phyloP scores from a whole-genome alignment of 2,113 vertebrate species.

The Ptilonorhynchus violaceus region DNA sequence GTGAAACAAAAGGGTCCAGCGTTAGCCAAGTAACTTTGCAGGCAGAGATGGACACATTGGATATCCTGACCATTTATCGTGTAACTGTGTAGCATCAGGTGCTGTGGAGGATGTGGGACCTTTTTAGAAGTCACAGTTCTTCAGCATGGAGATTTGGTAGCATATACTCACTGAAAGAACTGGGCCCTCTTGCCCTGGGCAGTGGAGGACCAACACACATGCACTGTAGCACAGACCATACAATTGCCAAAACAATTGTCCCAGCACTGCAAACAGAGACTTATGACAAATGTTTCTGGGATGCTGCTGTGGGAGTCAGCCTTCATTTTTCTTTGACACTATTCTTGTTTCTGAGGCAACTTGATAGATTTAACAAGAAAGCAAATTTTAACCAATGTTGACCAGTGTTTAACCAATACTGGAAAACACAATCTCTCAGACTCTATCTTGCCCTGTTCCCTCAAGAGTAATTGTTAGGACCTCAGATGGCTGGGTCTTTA shows the following conservation, averaged over 20 bases:
- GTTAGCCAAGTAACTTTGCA: background rate
- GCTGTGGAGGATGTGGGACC: background rate
- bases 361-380: background rate
- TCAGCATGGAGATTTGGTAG: background rate
- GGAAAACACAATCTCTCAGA: background rate
- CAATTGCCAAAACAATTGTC: background rate
- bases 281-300: background rate
- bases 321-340: background rate
- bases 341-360: background rate
- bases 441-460: background rate
- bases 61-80: background rate
- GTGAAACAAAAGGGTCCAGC: background rate
- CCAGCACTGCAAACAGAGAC: background rate
- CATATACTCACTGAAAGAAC: background rate
- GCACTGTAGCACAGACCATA: background rate
- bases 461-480: background rate
- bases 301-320: background rate
- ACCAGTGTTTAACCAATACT: background rate
- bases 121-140: background rate
- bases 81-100: background rate
- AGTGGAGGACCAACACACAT: no score
- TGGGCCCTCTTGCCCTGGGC: background rate
- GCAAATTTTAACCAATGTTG: background rate
- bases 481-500: background rate
- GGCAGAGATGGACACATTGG: background rate